Conservation (phyloP, 2,113 vertebrate genomes). For the Cygnus buccinator region DNA sequence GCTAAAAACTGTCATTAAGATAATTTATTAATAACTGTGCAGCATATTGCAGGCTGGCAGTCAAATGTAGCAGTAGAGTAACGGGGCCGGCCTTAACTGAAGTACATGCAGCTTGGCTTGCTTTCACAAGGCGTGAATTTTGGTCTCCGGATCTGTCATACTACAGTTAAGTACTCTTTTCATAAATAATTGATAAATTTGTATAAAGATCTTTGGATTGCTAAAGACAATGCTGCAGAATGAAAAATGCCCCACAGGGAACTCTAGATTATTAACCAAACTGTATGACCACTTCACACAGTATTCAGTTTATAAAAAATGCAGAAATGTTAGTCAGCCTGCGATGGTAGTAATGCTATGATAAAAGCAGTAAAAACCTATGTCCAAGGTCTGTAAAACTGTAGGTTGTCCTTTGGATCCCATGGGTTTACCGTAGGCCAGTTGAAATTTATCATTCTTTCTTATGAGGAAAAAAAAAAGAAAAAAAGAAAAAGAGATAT, state of each 20-base stretch:
- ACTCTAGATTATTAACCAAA: not conserved
- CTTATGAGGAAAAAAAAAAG: not conserved
- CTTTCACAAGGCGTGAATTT: not conserved
- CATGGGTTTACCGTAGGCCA: not conserved
- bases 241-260: not conserved
- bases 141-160: not conserved
- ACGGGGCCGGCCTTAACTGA: not conserved
- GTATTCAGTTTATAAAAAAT: not conserved
- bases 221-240: not conserved
- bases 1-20: conserved; percentile 22
- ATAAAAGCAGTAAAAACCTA: not conserved
- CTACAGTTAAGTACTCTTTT: not conserved
- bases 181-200: not conserved
- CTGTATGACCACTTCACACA: not conserved
- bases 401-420: not conserved
- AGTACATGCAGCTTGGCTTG: not conserved
- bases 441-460: not conserved
- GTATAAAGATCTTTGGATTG: not conserved
- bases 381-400: not conserved
- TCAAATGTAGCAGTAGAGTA: not conserved
- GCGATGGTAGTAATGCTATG: not conserved
- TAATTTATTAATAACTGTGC: not conserved
- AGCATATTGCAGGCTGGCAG: not conserved
- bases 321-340: not conserved
- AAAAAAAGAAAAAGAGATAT: rapidly evolving